Percentiles rank a stretch among this genome's conserved stretches.
These are phyloP conservation scores for Nasalis larvatus DNA, from an alignment of 2,113 vertebrate species.

Conservation along the genomic window DNA sequence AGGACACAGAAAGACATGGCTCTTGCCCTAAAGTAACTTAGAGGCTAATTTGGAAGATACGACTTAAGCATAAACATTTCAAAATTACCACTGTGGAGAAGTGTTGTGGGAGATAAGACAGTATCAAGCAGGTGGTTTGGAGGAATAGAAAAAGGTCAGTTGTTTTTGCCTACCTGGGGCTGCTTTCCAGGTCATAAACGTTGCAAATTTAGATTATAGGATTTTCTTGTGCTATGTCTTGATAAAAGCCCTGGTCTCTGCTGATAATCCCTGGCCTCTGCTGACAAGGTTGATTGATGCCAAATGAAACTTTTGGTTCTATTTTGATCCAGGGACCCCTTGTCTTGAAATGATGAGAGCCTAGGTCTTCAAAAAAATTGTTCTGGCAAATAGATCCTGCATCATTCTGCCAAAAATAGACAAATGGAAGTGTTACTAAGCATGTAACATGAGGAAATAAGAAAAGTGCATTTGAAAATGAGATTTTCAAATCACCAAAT, in stretches of 20 bases:
- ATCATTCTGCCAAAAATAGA: not conserved
- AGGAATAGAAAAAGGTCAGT: not conserved
- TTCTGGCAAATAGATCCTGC: not conserved
- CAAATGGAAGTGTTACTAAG: not conserved
- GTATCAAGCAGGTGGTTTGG: not conserved
- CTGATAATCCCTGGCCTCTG: constrained; percentile 5
- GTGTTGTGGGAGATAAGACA: not conserved
- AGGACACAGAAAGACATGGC: not conserved
- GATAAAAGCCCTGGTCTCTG: constrained; percentile 14
- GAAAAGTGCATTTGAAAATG: not conserved
- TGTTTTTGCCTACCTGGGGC: not conserved
- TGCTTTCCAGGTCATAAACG: constrained; percentile 1
- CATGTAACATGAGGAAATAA: not conserved
- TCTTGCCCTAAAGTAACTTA: not conserved
- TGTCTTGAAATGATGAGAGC: constrained; percentile 25
- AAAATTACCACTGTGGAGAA: not conserved
- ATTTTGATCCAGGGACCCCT: constrained; percentile 32
- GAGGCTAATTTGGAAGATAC: not conserved
- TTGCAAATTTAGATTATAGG: not conserved
- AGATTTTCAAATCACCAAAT: constrained; percentile 22
- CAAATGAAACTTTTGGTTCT: constrained; percentile 43
- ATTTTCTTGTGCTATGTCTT: not conserved
- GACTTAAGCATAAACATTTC: not conserved
- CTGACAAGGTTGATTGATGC: constrained; percentile 33
- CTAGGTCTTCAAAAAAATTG: not conserved